A percentile compares a stretch with the other conserved stretches of the same genome.
Conservation (phyloP, 2,797 vertebrate species). For the Chromobotia macracanthus region DNA sequence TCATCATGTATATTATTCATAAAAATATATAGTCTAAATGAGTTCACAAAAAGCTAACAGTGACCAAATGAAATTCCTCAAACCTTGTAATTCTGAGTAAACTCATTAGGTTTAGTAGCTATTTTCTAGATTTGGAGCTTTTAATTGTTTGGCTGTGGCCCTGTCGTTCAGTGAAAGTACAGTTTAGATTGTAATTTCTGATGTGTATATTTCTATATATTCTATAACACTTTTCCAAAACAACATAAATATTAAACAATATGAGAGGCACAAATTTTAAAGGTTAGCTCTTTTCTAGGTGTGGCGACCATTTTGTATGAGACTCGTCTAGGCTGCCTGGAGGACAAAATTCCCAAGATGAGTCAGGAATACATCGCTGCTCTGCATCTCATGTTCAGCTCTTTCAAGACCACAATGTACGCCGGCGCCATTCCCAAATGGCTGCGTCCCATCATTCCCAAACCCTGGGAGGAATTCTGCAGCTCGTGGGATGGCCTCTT, state of each 20-base stretch:
- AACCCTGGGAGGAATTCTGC: slow-evolving; percentile 94
- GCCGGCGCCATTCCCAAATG: slow-evolving; percentile 92
- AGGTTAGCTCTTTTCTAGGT: slow-evolving; percentile 70
- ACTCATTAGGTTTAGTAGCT: not conserved
- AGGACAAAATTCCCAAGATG: slow-evolving; percentile 81
- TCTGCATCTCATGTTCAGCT: slow-evolving; percentile 92
- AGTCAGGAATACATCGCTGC: slow-evolving; percentile 88
- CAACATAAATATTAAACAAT: too few relatives aligned
- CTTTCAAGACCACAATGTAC: slow-evolving; percentile 97
- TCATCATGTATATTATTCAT: not conserved
- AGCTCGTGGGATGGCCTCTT: slow-evolving; percentile 90
- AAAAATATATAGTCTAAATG: not conserved
- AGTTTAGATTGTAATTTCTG: not conserved
- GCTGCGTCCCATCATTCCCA: slow-evolving; percentile 88
- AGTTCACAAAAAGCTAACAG: not conserved
- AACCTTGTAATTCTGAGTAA: not conserved
- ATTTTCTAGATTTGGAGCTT: not conserved
- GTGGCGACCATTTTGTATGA: slow-evolving; percentile 89
- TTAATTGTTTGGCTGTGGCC: too few relatives aligned
- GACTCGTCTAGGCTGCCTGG: slow-evolving; percentile 86
- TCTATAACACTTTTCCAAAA: too few relatives aligned
- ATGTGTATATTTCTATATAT: not conserved
- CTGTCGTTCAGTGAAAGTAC: not conserved
- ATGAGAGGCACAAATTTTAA: not conserved
- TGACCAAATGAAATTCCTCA: not conserved